Percentiles rank a stretch among this genome's conserved stretches.
Conservation (phyloP, 2,888 invertebrate species). For the Amphiduros pacificus region DNA sequence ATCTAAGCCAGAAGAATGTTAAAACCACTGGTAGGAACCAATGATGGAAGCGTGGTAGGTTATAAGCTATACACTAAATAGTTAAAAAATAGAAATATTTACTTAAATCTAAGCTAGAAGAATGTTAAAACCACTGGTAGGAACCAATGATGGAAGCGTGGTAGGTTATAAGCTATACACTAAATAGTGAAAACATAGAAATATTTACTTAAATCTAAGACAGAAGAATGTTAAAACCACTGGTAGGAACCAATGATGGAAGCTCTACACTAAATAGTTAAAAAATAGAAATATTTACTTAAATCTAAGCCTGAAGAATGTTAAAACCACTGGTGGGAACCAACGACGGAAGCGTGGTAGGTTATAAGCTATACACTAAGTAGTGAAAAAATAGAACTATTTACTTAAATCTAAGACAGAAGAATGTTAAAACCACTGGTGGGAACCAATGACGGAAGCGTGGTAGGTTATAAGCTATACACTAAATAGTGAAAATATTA, state of each 20-base stretch:
- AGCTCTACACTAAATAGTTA: constrained; percentile 42
- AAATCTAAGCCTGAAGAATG: neutral
- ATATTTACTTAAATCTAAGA: neutral
- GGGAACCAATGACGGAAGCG: constrained; percentile 87
- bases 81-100: neutral
- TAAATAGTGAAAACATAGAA: neutral
- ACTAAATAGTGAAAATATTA: neutral
- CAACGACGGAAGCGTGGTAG: constrained; percentile 83
- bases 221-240: too few species aligned
- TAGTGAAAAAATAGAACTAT: neutral
- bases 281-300: neutral
- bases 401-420: neutral
- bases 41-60: constrained; percentile 80
- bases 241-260: constrained; percentile 90
- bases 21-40: constrained; percentile 87
- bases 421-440: too few species aligned
- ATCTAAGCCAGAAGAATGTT: neutral
- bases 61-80: neutral
- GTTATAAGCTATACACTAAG: constrained; percentile 14
- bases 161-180: constrained; percentile 55
- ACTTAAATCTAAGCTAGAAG: neutral
- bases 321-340: constrained; percentile 87
- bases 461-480: constrained; percentile 62
- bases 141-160: constrained; percentile 88
- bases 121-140: too few species aligned